Evolutionary conservation across 2,113 vertebrate genomes (phyloP), one percentile per base, ranked within the genome.

Genomic region (Typhlomys cinereus): DNA sequence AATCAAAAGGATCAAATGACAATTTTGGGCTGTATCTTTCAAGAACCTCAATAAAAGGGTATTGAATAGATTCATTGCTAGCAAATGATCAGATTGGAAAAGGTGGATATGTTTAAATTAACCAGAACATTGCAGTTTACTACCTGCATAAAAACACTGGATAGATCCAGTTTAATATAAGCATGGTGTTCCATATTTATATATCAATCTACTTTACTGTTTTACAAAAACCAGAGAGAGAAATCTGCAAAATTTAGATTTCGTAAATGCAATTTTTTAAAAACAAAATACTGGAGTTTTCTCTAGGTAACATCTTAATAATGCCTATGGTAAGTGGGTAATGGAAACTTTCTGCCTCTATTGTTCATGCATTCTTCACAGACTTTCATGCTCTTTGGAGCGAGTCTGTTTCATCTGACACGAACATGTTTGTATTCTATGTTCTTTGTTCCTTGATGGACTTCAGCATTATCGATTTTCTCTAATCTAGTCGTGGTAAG

Each of bases 381-480:
- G n/a, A n/a, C n/a, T n/a, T n/a, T n/a, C n/a, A n/a, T 46, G 1
- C 12, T 31, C 36, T 80, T 87, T 70, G 52, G 80, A 84, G 23
- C 1, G 70, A 50, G 75, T 74, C 66, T 64, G 21, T 36, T 59
- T 14, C 52, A 48, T 94, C 90, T 90, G 2, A 93, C 70, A 82
- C 71, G 31, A 91, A 54, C 5, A 27, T 87, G 61, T 12, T 25
- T 89, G 29, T 59, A 80, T 94, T 85, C 15, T 70, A 25, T 46
- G 23, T 93, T 36, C 2, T 94, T 74, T 81, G 29, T 52, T 31
- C 46, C 4, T 76, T 61, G 29, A 44, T 11, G 15, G 21, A 52
- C 59, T 80, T 87, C 36, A 75, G 4, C 61, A 71, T 75, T 85
- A 70, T 79, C 84, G 48, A 44, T 85, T 95, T 90, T 61, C 62